These are phyloP conservation scores for Luidia sarsii DNA, from an alignment of 53 echinoderm and acorn worm species.

Conservation along the genomic window DNA sequence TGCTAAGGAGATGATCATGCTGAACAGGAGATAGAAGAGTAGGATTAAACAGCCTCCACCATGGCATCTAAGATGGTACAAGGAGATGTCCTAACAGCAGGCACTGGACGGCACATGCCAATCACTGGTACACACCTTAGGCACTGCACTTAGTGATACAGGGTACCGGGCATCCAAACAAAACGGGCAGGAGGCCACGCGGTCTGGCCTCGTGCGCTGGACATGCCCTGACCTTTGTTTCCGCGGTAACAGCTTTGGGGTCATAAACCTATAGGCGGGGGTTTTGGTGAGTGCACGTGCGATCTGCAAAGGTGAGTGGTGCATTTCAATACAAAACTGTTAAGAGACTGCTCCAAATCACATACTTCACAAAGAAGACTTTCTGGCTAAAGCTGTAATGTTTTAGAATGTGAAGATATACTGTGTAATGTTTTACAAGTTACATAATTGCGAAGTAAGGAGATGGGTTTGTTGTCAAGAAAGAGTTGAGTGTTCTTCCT, in stretches of 20 bases:
- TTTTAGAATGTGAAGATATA: too few relatives aligned
- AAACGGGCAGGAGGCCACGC: constrained; percentile 26
- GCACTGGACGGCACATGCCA: too few relatives aligned
- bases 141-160: neutral
- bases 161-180: neutral
- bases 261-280: constrained; percentile 66
- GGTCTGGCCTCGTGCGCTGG: neutral
- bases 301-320: constrained; percentile 52
- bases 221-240: neutral
- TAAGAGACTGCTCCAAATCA: too few relatives aligned
- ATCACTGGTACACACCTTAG: constrained; percentile 34
- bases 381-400: too few relatives aligned
- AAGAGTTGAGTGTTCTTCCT: too few relatives aligned
- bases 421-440: too few relatives aligned
- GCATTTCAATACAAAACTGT: constrained; percentile 2
- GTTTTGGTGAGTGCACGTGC: constrained; percentile 68
- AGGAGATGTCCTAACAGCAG: too few relatives aligned
- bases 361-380: too few relatives aligned
- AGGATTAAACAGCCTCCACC: neutral
- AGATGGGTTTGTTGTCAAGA: too few relatives aligned
- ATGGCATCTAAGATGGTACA: neutral
- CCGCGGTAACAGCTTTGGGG: neutral
- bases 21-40: too few relatives aligned
- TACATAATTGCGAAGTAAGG: too few relatives aligned
- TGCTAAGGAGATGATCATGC: too few relatives aligned